A percentile compares a stretch with the other conserved stretches of the same genome.
Conservation (phyloP, 2,888 invertebrate genomes). For the Kuschelorhynchus macadamiae region DNA sequence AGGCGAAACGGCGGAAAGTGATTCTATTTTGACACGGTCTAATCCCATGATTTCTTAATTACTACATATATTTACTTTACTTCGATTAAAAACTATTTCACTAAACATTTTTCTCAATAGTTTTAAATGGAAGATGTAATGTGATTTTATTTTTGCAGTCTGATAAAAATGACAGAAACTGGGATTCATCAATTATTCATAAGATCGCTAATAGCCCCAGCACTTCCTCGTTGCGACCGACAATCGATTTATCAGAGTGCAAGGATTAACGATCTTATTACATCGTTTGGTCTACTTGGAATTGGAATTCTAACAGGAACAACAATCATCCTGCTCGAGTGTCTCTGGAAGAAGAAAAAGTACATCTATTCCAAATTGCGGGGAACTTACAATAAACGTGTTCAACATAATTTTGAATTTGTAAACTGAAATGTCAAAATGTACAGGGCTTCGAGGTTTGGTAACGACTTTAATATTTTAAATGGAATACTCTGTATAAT, state of each 20-base stretch:
- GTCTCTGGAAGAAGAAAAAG: slow-evolving; percentile 51
- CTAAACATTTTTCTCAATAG: too few species aligned
- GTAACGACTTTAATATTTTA: too few species aligned
- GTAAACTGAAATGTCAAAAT: too few species aligned
- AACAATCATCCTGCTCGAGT: slow-evolving; percentile 48
- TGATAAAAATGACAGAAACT: slow-evolving; percentile 60
- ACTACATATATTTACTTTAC: too few species aligned
- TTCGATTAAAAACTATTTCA: too few species aligned
- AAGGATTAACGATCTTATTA: slow-evolving; percentile 73
- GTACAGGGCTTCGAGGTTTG: too few species aligned
- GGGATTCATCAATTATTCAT: slow-evolving; percentile 54
- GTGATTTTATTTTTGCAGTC: slow-evolving; percentile 57
- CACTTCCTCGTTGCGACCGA: slow-evolving; percentile 72
- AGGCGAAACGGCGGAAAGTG: too few species aligned
- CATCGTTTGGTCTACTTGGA: slow-evolving; percentile 70
- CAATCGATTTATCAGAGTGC: slow-evolving; percentile 74
- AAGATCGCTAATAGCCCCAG: slow-evolving; percentile 64
- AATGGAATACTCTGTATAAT: too few species aligned
- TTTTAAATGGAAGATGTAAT: neutral
- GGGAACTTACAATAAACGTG: too few species aligned
- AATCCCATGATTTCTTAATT: too few species aligned
- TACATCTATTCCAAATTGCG: slow-evolving; percentile 5
- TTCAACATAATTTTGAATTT: too few species aligned
- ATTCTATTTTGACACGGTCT: too few species aligned
- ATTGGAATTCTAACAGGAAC: slow-evolving; percentile 65